Percentiles rank a stretch among this genome's conserved stretches.
Conservation (phyloP, 1,140 invertebrate genomes). For the Drosophila sproati region DNA sequence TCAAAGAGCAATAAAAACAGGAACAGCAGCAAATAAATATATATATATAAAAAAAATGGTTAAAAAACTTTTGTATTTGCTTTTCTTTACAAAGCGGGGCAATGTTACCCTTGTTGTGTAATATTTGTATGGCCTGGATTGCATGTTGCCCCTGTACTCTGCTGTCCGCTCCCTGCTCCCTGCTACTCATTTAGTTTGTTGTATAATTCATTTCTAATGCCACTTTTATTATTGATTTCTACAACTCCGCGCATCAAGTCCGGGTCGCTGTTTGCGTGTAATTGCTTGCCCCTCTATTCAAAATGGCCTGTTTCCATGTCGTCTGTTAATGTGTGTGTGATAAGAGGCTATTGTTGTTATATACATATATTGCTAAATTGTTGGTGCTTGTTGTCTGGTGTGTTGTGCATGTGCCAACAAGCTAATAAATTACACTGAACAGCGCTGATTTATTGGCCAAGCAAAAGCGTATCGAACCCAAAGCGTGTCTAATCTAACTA, state of each 20-base stretch:
- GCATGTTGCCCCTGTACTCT: slow-evolving; percentile 42
- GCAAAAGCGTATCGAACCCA: slow-evolving; percentile 7
- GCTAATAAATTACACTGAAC: slow-evolving; percentile 27
- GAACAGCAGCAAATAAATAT: too few relatives aligned
- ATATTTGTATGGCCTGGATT: slow-evolving; percentile 55
- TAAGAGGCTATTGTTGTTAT: slow-evolving; percentile 32
- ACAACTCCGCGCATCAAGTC: slow-evolving; percentile 28
- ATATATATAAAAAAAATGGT: not conserved
- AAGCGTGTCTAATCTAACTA: slow-evolving; percentile 35
- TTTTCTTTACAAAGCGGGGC: slow-evolving; percentile 40
- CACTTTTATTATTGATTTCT: slow-evolving; percentile 76
- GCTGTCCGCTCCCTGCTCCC: not conserved
- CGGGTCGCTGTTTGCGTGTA: slow-evolving; percentile 37
- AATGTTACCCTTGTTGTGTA: slow-evolving; percentile 78
- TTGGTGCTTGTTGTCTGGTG: slow-evolving; percentile 19
- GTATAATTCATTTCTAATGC: slow-evolving; percentile 54
- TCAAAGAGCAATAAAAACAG: slow-evolving; percentile 12
- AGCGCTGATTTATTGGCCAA: slow-evolving; percentile 39
- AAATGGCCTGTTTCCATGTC: slow-evolving; percentile 61
- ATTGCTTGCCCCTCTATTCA: slow-evolving; percentile 67
- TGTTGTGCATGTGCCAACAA: slow-evolving; percentile 38
- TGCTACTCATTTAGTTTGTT: slow-evolving; percentile 16
- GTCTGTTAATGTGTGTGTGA: slow-evolving; percentile 9
- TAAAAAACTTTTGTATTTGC: slow-evolving; percentile 43
- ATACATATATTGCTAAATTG: slow-evolving; percentile 28